phyloP scores from a whole-genome alignment of 2,113 vertebrate genomes.

The Crocuta crocuta region DNA sequence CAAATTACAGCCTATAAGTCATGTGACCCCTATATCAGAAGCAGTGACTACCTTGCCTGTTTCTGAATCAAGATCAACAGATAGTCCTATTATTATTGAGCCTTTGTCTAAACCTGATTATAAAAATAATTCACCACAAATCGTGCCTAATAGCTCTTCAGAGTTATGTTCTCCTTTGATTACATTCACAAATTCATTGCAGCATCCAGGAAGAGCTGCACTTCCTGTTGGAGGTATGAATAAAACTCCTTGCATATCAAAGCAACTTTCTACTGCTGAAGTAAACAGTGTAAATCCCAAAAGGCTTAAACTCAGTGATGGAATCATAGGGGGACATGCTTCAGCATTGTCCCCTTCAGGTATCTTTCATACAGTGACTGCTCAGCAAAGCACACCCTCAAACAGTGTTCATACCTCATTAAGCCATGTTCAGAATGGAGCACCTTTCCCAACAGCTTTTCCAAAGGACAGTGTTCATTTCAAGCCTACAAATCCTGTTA shows the following conservation, averaged over 20 bases:
- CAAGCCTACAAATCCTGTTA: background rate
- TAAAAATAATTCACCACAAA: slow-evolving; percentile 51
- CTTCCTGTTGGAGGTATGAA: slow-evolving; percentile 9
- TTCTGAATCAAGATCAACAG: slow-evolving; percentile 66
- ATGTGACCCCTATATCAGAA: background rate
- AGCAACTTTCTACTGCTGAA: slow-evolving; percentile 38
- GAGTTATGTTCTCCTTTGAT: slow-evolving; percentile 44
- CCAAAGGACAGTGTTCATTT: slow-evolving; percentile 41
- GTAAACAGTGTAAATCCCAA: slow-evolving; percentile 23
- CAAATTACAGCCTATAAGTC: background rate
- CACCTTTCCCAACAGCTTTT: slow-evolving; percentile 45
- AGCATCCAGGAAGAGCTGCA: slow-evolving; percentile 6
- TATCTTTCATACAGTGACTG: background rate
- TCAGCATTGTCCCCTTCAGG: slow-evolving; percentile 15
- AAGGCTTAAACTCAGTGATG: slow-evolving; percentile 55
- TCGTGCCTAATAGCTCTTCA: slow-evolving; percentile 64
- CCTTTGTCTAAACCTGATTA: slow-evolving; percentile 57
- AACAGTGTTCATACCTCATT: slow-evolving; percentile 8
- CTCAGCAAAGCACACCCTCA: slow-evolving; percentile 27
- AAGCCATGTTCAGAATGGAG: slow-evolving; percentile 49
- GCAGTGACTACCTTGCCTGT: background rate
- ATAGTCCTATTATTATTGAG: slow-evolving; percentile 77
- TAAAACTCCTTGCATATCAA: background rate
- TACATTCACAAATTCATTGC: slow-evolving; percentile 17
- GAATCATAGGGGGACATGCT: background rate